Base-by-base conservation (phyloP, 1,140 invertebrate genomes). In the Coenobita brevimanus region DNA sequence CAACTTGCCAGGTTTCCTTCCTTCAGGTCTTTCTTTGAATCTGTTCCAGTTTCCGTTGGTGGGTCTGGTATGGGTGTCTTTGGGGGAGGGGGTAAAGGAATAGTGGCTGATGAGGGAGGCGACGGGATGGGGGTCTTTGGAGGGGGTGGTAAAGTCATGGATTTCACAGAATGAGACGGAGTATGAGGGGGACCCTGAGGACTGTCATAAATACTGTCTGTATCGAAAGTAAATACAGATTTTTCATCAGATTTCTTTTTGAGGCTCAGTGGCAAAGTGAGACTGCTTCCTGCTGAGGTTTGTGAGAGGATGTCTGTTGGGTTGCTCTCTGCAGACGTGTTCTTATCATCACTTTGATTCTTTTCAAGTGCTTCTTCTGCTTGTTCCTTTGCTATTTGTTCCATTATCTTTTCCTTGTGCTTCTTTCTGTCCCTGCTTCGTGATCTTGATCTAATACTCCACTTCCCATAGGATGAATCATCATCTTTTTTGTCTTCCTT, bases 41-140 rank as follows among this genome's bases (percentile, higher is more conserved):
- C 76, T 57, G 62, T 69, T n/a, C 21, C n/a, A 0, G 62, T 54
- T 76, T 87, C 84, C 15, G 78, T 88, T n/a, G 86, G 86, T 1
- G 79, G 78, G 71, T 82, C 86, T 15, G 86, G 86, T 15, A 88
- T 82, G 17, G 86, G 86, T 27, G 86, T 88, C 30, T 88, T 88
- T 17, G 86, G 86, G 33, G 86, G 86, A 24, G 86, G 86, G 3
- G 86, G 86, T 21, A 88, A n/a, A 0, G 79, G 67, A 1, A 60
- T 75, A 15, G 84, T 87, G 78, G 84, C 84, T 36, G 84, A 87
- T 0, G 79, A 82, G 6, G 86, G 90, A 17, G 90, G 88, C 10
- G 90, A 89, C 38, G 90, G 88, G 38, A 89, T 90, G 24, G 88
- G 88, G 17, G 90, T 89, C 73, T 90, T 90, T n/a, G 90, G 87